Conservation (phyloP, 2,888 invertebrate species). For the Calliphora vomitoria region DNA sequence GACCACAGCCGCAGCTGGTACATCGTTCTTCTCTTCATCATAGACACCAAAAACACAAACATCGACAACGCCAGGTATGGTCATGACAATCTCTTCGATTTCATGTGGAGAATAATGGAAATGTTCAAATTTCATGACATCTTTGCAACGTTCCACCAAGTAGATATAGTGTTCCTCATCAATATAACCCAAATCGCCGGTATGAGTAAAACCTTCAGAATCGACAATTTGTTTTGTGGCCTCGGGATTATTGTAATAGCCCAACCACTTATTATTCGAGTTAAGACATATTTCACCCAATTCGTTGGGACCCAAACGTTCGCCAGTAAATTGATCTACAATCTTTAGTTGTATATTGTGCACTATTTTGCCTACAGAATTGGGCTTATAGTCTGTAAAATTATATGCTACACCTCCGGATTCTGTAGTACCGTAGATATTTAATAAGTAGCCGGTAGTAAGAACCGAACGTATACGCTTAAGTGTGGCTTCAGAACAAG, state of each 20-base stretch:
- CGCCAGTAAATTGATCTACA: constrained; percentile 76
- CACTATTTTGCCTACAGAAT: constrained; percentile 76
- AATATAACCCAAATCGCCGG: constrained; percentile 81
- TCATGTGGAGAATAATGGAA: constrained; percentile 66
- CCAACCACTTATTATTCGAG: constrained; percentile 76
- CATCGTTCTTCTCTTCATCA: constrained; percentile 78
- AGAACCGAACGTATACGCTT: constrained; percentile 41
- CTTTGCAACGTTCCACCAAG: constrained; percentile 80
- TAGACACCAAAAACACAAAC: constrained; percentile 63
- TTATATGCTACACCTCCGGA: constrained; percentile 73
- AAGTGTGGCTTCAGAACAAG: constrained; percentile 72
- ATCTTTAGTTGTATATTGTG: constrained; percentile 76
- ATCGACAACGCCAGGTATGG: constrained; percentile 60
- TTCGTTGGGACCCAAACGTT: constrained; percentile 75
- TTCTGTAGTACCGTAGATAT: constrained; percentile 79
- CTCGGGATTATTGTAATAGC: constrained; percentile 78
- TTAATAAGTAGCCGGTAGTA: constrained; percentile 68
- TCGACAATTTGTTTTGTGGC: constrained; percentile 76
- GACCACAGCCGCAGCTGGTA: constrained; percentile 80
- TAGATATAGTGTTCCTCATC: constrained; percentile 78
- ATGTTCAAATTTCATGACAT: constrained; percentile 78
- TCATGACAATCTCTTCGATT: constrained; percentile 57
- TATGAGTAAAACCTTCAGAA: constrained; percentile 78
- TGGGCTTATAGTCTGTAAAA: constrained; percentile 56
- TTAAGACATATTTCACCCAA: constrained; percentile 78